These are phyloP conservation scores for Meta bourneti DNA, from an alignment of 2,888 invertebrate species.

Conservation along the genomic window DNA sequence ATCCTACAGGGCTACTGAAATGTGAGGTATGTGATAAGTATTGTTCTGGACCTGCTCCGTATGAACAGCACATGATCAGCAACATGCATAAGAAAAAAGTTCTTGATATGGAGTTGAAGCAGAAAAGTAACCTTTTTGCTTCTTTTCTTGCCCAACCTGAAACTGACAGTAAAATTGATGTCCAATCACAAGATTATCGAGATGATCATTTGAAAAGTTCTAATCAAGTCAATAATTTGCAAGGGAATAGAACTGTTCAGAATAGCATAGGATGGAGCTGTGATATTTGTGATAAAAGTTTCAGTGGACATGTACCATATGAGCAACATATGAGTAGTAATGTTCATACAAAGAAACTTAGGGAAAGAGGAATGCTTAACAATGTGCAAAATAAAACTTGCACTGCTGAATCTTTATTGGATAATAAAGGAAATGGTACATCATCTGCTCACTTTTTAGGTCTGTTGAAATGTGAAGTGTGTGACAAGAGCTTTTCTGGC, in stretches of 20 bases:
- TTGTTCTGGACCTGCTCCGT: not conserved
- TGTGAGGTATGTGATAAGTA: slow-evolving; percentile 2
- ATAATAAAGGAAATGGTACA: not conserved
- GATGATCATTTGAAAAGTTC: not conserved
- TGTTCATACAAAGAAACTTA: not conserved
- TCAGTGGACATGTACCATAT: slow-evolving; percentile 12
- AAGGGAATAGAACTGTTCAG: too few relatives aligned
- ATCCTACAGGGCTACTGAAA: not conserved
- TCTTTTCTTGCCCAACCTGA: not conserved
- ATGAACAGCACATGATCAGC: slow-evolving; percentile 2
- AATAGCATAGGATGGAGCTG: not conserved
- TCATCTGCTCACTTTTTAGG: not conserved
- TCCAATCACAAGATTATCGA: not conserved
- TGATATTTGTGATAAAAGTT: not conserved
- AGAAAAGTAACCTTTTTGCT: not conserved
- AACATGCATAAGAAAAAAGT: slow-evolving; percentile 5
- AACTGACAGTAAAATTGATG: not conserved
- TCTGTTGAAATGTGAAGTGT: slow-evolving; percentile 14
- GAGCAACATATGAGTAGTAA: not conserved
- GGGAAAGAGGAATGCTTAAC: not conserved
- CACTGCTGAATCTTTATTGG: not conserved
- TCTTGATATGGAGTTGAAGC: not conserved
- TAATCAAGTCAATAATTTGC: too few relatives aligned
- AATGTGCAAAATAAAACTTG: not conserved
- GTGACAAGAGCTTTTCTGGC: slow-evolving; percentile 24